Conservation (phyloP, 2,113 vertebrate genomes). For the Deroptyus accipitrinus region DNA sequence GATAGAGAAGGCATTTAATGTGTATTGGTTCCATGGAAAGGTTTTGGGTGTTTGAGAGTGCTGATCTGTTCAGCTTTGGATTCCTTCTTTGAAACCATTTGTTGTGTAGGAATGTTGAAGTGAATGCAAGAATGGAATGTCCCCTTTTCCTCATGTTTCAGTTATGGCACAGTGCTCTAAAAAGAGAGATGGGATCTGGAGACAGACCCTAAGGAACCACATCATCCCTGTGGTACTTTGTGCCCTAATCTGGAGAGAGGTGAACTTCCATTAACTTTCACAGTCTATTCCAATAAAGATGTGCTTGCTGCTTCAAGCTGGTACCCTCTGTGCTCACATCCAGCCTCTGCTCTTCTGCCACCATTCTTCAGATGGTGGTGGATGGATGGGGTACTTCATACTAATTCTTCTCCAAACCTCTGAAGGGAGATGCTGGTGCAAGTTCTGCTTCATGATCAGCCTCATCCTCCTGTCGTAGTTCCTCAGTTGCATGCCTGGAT, state of each 20-base stretch:
- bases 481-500: neutral
- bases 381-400: neutral
- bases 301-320: neutral
- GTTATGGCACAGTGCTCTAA: neutral
- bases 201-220: neutral
- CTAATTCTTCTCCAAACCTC: neutral
- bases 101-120: neutral
- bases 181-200: neutral
- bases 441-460: neutral
- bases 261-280: neutral
- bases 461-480: neutral
- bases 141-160: neutral
- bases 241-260: neutral
- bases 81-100: neutral
- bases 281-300: neutral
- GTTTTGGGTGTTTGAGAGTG: neutral
- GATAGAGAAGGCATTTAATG: neutral
- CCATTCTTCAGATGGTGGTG: neutral
- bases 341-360: neutral
- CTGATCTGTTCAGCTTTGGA: neutral
- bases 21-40: neutral
- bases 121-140: neutral
- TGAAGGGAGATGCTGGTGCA: neutral
- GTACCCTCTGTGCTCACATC: neutral
- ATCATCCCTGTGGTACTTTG: neutral